phyloP scores from a whole-genome alignment of 2,888 invertebrate species.

The Plagiodera versicolora region DNA sequence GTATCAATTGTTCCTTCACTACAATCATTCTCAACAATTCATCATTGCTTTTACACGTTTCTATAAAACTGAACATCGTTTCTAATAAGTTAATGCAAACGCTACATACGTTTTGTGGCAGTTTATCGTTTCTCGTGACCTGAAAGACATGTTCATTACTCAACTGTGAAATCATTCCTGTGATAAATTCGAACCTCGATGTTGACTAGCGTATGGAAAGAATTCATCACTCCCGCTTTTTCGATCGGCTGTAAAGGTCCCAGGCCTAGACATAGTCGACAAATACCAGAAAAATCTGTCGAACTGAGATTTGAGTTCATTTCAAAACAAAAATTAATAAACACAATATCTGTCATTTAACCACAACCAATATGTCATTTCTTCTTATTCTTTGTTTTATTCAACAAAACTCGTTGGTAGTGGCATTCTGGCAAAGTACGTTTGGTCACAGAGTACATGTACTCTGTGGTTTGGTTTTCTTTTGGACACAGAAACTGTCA shows the following conservation, averaged over 20 bases:
- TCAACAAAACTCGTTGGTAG: no score
- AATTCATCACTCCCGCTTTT: conserved; percentile 16
- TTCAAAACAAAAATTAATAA: no score
- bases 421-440: no score
- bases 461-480: no score
- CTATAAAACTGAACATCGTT: conserved; percentile 22
- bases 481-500: no score
- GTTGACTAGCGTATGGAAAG: conserved; percentile 19
- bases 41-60: conserved; percentile 27
- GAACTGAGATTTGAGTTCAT: conserved; percentile 25
- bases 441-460: no score
- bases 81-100: conserved; percentile 27
- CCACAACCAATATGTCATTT: no score
- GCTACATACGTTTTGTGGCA: conserved; percentile 31
- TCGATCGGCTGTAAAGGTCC: conserved; percentile 23
- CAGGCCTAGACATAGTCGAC: conserved; percentile 27
- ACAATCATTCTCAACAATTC: conserved; percentile 20
- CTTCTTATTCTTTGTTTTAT: no score
- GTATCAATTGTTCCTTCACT: conserved; percentile 17
- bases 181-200: conserved; percentile 19
- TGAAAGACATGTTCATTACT: conserved; percentile 14
- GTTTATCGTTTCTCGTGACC: conserved; percentile 28
- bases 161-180: background rate
- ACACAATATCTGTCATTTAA: no score
- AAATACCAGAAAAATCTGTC: conserved; percentile 31